Evolutionary conservation across 2,888 invertebrate species (phyloP).

Genomic region (Caenorhabditis plicata): DNA sequence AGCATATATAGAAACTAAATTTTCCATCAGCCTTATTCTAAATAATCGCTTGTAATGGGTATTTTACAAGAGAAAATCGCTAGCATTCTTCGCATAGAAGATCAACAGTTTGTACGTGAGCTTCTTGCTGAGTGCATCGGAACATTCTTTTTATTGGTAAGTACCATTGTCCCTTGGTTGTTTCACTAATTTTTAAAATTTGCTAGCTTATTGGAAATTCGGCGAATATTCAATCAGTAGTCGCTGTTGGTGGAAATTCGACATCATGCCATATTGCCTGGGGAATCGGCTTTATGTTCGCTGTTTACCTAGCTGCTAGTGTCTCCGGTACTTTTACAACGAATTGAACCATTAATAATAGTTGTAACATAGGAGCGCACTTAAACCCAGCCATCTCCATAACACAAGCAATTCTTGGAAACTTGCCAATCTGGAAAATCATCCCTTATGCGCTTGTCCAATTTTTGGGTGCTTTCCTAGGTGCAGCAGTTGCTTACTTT

Average conservation of each 20-base stretch:
- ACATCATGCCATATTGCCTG: constrained; percentile 56
- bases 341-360: too few species aligned
- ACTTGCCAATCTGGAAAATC: constrained; percentile 43
- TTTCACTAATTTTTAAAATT: not conserved
- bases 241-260: constrained; percentile 47
- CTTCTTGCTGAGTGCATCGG: constrained; percentile 61
- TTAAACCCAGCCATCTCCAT: constrained; percentile 60
- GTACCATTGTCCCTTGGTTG: not conserved
- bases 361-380: too few species aligned
- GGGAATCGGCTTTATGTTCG: constrained; percentile 64
- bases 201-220: constrained; percentile 60
- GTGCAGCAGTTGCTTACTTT: constrained; percentile 57
- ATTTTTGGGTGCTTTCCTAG: constrained; percentile 62
- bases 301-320: constrained; percentile 56
- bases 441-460: constrained; percentile 51
- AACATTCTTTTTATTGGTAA: constrained; percentile 59
- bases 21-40: too few species aligned
- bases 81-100: constrained; percentile 42
- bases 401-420: constrained; percentile 51
- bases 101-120: constrained; percentile 46
- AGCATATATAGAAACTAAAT: too few species aligned
- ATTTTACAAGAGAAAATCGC: constrained; percentile 41
- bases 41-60: too few species aligned
- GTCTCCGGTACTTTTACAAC: too few species aligned
- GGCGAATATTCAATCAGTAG: constrained; percentile 57